Evolutionary conservation across 2,888 invertebrate species (phyloP).

Genomic region (Drosophila anceps): DNA sequence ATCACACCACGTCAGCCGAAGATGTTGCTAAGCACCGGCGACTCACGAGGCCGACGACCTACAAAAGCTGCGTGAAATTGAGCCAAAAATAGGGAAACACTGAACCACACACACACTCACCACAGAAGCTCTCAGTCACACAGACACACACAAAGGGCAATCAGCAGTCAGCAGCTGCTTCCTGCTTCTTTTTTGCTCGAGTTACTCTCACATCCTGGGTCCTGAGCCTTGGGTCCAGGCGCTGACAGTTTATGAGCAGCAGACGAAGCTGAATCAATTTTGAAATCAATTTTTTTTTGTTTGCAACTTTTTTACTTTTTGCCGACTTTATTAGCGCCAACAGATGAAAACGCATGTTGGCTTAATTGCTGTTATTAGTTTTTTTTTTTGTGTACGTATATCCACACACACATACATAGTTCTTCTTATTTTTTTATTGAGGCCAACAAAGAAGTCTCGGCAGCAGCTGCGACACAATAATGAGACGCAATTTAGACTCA

Average conservation of each 20-base stretch:
- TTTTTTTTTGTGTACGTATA: neutral
- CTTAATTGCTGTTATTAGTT: conserved; percentile 78
- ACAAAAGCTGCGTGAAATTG: conserved; percentile 47
- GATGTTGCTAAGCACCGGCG: conserved; percentile 23
- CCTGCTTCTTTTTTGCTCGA: conserved; percentile 18
- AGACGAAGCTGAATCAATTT: conserved; percentile 46
- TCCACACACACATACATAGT: neutral
- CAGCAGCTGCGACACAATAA: conserved; percentile 70
- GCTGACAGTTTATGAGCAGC: conserved; percentile 60
- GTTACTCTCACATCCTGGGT: conserved; percentile 20
- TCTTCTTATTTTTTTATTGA: neutral
- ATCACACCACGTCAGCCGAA: conserved; percentile 33
- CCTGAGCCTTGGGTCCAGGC: conserved; percentile 1
- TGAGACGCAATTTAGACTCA: conserved; percentile 61
- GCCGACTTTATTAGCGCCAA: conserved; percentile 69
- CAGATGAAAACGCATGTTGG: conserved; percentile 64
- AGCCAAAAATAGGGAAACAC: conserved; percentile 59
- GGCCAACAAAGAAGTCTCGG: conserved; percentile 14
- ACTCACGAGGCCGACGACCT: conserved; percentile 65
- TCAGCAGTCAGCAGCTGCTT: conserved; percentile 47
- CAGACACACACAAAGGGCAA: conserved; percentile 2
- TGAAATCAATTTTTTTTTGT: conserved; percentile 53
- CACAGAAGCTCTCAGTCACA: neutral
- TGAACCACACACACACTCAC: conserved; percentile 13
- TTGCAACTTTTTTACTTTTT: conserved; percentile 25